Evolutionary conservation across 2,113 vertebrate genomes (phyloP).

Genomic region (Herpetotheres cachinnans): DNA sequence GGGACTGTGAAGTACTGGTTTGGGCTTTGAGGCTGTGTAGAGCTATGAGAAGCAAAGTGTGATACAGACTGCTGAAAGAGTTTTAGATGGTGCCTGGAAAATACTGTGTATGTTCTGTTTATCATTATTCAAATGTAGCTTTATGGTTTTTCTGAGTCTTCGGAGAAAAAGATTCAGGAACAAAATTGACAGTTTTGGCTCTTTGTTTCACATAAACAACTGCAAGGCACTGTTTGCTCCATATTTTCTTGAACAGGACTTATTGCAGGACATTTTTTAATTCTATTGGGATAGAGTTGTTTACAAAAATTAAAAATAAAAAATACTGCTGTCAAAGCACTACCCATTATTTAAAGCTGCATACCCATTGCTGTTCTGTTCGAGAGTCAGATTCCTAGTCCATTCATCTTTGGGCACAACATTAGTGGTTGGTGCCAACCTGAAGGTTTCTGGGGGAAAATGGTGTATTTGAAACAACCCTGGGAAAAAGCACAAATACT

Average conservation of each 20-base stretch:
- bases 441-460: neutral
- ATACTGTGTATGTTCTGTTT: neutral
- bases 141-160: neutral
- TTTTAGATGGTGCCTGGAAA: neutral
- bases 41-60: neutral
- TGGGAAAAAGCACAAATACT: neutral
- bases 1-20: neutral
- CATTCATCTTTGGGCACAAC: neutral
- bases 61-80: neutral
- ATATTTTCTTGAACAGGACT: neutral
- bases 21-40: neutral
- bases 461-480: neutral
- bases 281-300: fast-evolving
- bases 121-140: neutral
- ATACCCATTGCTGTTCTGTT: neutral
- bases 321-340: neutral
- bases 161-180: neutral
- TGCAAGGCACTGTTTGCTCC: neutral
- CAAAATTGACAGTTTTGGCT: neutral
- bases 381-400: neutral
- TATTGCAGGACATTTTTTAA: neutral
- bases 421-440: neutral
- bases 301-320: conserved; percentile 1
- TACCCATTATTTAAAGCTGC: neutral
- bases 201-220: neutral